phyloP scores from a whole-genome alignment of 2,888 invertebrate species.

The Aporophyla lueneburgensis region DNA sequence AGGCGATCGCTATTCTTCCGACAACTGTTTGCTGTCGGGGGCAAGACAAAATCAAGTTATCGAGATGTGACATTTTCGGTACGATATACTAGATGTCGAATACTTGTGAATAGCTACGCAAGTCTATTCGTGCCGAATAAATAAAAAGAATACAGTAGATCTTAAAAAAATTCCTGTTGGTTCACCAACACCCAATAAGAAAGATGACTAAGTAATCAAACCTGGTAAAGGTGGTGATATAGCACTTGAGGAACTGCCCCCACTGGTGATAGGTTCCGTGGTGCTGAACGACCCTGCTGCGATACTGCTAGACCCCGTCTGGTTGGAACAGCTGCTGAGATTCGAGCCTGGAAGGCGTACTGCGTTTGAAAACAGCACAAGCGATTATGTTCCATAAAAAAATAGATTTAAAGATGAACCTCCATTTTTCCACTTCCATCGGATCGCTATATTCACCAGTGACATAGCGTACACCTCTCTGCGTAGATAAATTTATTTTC shows the following conservation, averaged over 20 bases:
- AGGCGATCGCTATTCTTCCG: too few species aligned
- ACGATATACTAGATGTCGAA: too few species aligned
- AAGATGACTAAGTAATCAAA: constrained; percentile 54
- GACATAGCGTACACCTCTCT: not conserved
- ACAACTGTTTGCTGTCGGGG: too few species aligned
- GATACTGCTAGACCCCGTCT: constrained; percentile 88
- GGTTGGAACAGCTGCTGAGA: constrained; percentile 89
- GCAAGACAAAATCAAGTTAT: too few species aligned
- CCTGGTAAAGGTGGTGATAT: constrained; percentile 89
- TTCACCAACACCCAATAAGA: not conserved
- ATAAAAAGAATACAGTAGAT: not conserved
- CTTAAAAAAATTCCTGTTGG: not conserved
- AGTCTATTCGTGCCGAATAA: not conserved
- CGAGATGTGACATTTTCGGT: too few species aligned
- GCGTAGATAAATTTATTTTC: not conserved
- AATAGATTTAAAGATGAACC: not conserved
- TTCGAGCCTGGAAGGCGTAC: constrained; percentile 84
- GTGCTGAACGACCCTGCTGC: constrained; percentile 88
- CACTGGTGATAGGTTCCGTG: constrained; percentile 88
- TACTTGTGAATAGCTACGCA: too few species aligned
- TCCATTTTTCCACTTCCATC: not conserved
- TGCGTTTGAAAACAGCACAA: constrained; percentile 45
- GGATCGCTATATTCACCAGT: not conserved
- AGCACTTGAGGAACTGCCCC: constrained; percentile 88
- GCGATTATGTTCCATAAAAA: constrained; percentile 18